phyloP scores from a whole-genome alignment of 37 sponge, comb jelly and placozoan species.

The Mnemiopsis leidyi region DNA sequence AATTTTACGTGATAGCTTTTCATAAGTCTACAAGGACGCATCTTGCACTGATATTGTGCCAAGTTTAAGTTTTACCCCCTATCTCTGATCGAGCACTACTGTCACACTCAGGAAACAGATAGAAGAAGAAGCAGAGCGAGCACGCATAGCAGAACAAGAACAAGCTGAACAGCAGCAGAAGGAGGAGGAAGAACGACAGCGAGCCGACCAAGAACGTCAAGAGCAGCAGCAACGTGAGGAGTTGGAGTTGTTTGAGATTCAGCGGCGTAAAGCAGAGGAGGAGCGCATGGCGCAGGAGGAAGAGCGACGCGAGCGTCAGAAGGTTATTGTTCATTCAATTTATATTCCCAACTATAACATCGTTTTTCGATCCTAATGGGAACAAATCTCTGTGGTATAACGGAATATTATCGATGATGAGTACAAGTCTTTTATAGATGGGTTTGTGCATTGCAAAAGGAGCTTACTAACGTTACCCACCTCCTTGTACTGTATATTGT shows the following conservation, averaged over 20 bases:
- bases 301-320: constrained; percentile 42
- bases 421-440: too few species aligned
- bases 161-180: not conserved
- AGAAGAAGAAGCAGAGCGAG: constrained; percentile 26
- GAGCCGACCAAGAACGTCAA: constrained; percentile 3
- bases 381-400: not conserved
- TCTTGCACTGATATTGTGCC: too few species aligned
- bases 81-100: too few species aligned
- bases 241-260: not conserved
- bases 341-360: too few species aligned
- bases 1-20: too few species aligned
- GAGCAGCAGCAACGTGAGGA: not conserved
- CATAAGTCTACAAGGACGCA: too few species aligned
- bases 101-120: constrained; percentile 3
- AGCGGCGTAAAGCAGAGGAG: not conserved
- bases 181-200: not conserved
- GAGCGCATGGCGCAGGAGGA: constrained; percentile 41
- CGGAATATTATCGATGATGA: not conserved
- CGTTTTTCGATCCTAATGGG: too few species aligned
- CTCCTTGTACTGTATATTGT: too few species aligned
- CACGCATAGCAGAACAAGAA: not conserved
- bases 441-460: too few species aligned
- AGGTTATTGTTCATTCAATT: not conserved
- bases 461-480: not conserved
- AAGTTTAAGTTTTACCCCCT: too few species aligned